Conservation (phyloP, 1,140 invertebrate genomes). For the Calliphora vicina region DNA sequence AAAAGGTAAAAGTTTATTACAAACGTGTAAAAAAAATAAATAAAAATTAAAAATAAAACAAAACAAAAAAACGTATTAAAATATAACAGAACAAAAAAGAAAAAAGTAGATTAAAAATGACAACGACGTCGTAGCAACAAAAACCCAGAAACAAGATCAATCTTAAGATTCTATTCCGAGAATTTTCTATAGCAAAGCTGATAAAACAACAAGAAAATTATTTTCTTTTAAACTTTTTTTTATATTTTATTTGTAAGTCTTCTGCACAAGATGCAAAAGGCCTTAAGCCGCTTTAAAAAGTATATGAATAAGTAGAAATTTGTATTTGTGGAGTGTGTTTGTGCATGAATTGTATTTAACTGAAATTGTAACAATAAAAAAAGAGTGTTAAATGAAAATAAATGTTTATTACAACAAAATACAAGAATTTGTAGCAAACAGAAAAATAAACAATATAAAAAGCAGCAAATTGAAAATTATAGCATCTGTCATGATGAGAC, state of each 20-base stretch:
- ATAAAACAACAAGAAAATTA: not conserved
- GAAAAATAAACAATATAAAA: not conserved
- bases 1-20: conserved; percentile 2
- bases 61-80: not conserved
- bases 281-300: conserved; percentile 26
- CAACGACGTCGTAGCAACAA: not conserved
- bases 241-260: not conserved
- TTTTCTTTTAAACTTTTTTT: not conserved
- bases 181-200: not conserved
- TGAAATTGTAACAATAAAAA: conserved; percentile 2
- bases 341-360: not conserved
- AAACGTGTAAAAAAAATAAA: not conserved
- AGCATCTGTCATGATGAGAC: not conserved
- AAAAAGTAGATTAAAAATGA: not conserved
- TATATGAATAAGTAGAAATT: not conserved
- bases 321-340: not conserved
- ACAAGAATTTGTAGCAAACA: not conserved
- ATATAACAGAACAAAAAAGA: not conserved
- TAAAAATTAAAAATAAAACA: not conserved
- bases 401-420: conserved; percentile 15
- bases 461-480: not conserved
- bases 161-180: not conserved
- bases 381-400: conserved; percentile 23
- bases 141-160: not conserved
- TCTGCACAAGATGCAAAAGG: conserved; percentile 19